These are phyloP conservation scores for Pyrocoelia pectoralis DNA, from an alignment of 2,888 invertebrate species.

Conservation along the genomic window DNA sequence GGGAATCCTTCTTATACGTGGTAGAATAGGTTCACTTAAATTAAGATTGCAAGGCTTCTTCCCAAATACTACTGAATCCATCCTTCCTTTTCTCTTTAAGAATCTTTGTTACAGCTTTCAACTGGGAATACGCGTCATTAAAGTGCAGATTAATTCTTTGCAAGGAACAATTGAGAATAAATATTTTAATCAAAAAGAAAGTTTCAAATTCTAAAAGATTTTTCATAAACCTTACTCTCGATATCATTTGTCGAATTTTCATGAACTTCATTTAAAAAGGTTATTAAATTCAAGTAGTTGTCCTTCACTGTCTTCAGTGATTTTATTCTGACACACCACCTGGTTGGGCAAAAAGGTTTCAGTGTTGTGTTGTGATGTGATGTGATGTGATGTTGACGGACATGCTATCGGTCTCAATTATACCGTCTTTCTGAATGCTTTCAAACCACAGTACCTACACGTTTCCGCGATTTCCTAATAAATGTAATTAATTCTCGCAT, in stretches of 20 bases:
- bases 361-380: too few relatives aligned
- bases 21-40: constrained; percentile 13
- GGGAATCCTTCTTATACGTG: constrained; percentile 15
- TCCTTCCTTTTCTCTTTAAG: constrained; percentile 15
- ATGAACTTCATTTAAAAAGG: constrained; percentile 10
- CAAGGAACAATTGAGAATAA: constrained; percentile 13
- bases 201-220: constrained; percentile 14
- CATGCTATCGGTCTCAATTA: constrained; percentile 6
- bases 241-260: constrained; percentile 14
- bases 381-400: constrained; percentile 14
- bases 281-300: constrained; percentile 13
- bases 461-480: constrained; percentile 12
- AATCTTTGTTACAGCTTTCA: constrained; percentile 14
- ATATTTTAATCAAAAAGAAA: constrained; percentile 9
- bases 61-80: constrained; percentile 13
- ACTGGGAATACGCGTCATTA: constrained; percentile 12
- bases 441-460: constrained; percentile 16
- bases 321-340: constrained; percentile 15
- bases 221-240: constrained; percentile 10
- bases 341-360: constrained; percentile 14
- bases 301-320: constrained; percentile 12
- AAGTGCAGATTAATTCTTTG: constrained; percentile 17
- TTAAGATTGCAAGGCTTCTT: constrained; percentile 14
- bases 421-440: too few relatives aligned
- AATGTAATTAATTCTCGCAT: constrained; percentile 15